A percentile compares a stretch with the other conserved stretches of the same genome.
Evolutionary conservation across 2,797 vertebrate species (phyloP).

Genomic region (Apogon hyalosoma): DNA sequence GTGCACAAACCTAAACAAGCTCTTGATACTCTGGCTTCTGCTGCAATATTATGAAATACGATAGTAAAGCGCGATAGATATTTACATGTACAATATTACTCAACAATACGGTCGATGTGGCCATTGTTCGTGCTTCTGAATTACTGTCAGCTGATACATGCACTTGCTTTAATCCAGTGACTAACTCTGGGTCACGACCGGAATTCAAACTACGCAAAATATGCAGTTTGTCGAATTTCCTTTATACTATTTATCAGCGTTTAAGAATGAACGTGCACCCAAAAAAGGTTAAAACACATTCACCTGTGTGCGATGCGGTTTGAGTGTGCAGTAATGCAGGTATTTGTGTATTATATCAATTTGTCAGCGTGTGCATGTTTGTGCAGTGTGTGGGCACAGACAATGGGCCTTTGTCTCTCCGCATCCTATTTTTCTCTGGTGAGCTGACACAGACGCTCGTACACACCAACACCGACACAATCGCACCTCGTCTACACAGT

Average conservation of each 20-base stretch:
- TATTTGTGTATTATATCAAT: slow-evolving; percentile 58
- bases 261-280: background rate
- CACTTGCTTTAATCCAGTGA: slow-evolving; percentile 6
- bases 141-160: background rate
- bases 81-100: background rate
- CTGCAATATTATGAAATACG: no score
- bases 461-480: slow-evolving; percentile 29
- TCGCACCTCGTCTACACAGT: slow-evolving; percentile 58
- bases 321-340: slow-evolving; percentile 17
- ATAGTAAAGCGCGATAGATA: no score
- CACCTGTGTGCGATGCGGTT: slow-evolving; percentile 24
- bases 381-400: slow-evolving; percentile 63
- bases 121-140: background rate
- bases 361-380: slow-evolving; percentile 66
- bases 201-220: background rate
- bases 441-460: slow-evolving; percentile 45
- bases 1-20: no score
- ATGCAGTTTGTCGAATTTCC: background rate
- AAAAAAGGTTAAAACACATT: slow-evolving; percentile 10
- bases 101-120: background rate
- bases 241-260: background rate
- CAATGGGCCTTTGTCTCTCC: slow-evolving; percentile 78
- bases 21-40: no score
- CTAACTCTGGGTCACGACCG: background rate
- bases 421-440: slow-evolving; percentile 75